Evolutionary conservation across 2,797 vertebrate species (phyloP), one percentile per base, ranked within the genome.

Genomic region (Acanthurus tractus): DNA sequence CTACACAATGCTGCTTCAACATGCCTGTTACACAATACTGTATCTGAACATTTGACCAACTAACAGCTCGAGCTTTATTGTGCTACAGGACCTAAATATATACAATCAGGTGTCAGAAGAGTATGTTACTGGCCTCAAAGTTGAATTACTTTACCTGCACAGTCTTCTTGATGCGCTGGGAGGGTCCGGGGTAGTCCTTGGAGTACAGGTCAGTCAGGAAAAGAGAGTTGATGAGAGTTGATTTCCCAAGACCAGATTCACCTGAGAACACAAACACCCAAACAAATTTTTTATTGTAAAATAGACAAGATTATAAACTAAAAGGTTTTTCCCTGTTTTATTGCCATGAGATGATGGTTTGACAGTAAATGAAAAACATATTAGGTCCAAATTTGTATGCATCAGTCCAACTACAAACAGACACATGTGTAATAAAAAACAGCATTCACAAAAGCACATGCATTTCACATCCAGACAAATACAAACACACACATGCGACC

Each of bases 151-250:
- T 84, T 81, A 96, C 96, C 95, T 96, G 96, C 36, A 96, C 95
- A 2, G 96, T 96, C 83, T 96, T 96, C 88, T 96, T 96, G 81
- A 96, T 95, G 83, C 96, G 94, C 82, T 94, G 95, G 20, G 95
- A 96, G 0, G 95, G 95, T 0, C 95, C 95, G 0, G 95, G 95
- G 79, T 95, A 96, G 50, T 96, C 95, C 90, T 95, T 95, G 58
- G 95, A 96, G 91, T 96, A 96, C 34, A 96, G 84, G 78, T 96
- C 96, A 4, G 96, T 96, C 75, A 96, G 92, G 87, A 96, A 96
- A 70, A 96, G 90, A 12, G 95, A 96, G 87, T 96, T 96, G 82
- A 96, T 96, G 54, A 96, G 94, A 0, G 96, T 96, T 1, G 96
- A 96, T 79, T 96, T 96, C 11, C 96, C 96, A 49, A 96, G 92